Evolutionary conservation across 2,113 vertebrate genomes (phyloP).

Genomic region (Crotalus viridis): DNA sequence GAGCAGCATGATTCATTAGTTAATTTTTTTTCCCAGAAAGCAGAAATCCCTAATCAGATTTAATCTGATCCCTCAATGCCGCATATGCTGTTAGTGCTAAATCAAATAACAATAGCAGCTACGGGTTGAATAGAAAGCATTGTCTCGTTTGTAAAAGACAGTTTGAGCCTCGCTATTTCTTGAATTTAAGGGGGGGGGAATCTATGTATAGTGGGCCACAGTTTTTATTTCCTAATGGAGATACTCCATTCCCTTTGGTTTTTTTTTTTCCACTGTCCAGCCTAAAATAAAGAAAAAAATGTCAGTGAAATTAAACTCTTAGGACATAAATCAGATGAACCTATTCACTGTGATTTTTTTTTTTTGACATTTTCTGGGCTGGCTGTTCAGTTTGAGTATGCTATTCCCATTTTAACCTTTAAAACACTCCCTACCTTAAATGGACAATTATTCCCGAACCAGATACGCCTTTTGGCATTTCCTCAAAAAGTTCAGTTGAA

Average conservation of each 20-base stretch:
- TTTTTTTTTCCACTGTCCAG: no score
- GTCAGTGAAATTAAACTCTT: neutral
- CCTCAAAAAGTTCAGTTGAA: neutral
- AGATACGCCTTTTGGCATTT: neutral
- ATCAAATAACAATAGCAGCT: constrained; percentile 1
- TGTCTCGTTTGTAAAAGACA: neutral
- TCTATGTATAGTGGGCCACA: neutral
- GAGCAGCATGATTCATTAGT: neutral
- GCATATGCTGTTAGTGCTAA: neutral
- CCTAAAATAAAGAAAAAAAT: neutral
- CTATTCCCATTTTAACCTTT: neutral
- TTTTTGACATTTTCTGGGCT: neutral
- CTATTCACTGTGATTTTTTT: neutral
- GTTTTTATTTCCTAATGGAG: neutral
- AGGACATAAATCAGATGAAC: neutral
- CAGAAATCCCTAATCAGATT: constrained; percentile 8
- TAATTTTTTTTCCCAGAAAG: neutral
- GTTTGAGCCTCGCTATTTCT: neutral
- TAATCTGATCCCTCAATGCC: constrained; percentile 7
- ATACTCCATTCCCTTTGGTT: neutral
- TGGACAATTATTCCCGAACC: neutral
- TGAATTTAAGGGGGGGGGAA: neutral
- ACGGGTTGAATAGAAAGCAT: neutral
- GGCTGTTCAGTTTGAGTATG: neutral
- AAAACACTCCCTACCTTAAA: neutral